Evolutionary conservation across 2,797 vertebrate species (phyloP).

Genomic region (Labroides dimidiatus): DNA sequence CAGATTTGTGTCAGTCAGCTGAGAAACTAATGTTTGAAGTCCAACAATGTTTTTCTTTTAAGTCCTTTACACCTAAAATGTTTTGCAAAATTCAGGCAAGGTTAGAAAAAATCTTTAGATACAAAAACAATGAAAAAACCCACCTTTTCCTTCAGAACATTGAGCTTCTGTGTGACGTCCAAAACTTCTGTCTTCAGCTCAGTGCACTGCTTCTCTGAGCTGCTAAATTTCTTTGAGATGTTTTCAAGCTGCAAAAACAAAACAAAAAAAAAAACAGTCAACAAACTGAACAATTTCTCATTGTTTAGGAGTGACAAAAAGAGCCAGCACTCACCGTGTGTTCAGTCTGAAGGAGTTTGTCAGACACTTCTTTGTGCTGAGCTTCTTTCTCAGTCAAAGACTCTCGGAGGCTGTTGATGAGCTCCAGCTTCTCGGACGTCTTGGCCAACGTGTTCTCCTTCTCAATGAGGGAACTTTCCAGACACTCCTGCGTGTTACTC

Average conservation of each 20-base stretch:
- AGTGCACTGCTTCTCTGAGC: constrained; percentile 82
- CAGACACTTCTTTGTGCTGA: constrained; percentile 81
- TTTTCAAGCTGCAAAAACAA: constrained; percentile 82
- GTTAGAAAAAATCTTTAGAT: not conserved
- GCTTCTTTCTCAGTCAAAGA: constrained; percentile 84
- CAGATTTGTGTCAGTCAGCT: too few species aligned
- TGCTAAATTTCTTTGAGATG: constrained; percentile 78
- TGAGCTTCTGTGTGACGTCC: constrained; percentile 87
- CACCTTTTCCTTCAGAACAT: constrained; percentile 89
- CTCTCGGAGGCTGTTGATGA: constrained; percentile 82
- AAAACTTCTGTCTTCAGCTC: constrained; percentile 83
- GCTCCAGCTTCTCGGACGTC: constrained; percentile 84
- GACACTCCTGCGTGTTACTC: constrained; percentile 87
- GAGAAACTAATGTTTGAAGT: too few species aligned
- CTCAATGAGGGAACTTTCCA: constrained; percentile 90
- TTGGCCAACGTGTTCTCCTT: constrained; percentile 89
- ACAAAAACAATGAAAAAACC: not conserved
- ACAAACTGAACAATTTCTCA: not conserved
- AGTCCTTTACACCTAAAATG: too few species aligned
- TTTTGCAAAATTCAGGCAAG: too few species aligned
- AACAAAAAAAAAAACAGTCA: not conserved
- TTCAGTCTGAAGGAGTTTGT: constrained; percentile 86
- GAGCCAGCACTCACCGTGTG: constrained; percentile 75
- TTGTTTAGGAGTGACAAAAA: not conserved
- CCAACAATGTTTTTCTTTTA: too few species aligned